Evolutionary conservation across 2,113 vertebrate genomes (phyloP).

Genomic region (Nycticebus coucang): DNA sequence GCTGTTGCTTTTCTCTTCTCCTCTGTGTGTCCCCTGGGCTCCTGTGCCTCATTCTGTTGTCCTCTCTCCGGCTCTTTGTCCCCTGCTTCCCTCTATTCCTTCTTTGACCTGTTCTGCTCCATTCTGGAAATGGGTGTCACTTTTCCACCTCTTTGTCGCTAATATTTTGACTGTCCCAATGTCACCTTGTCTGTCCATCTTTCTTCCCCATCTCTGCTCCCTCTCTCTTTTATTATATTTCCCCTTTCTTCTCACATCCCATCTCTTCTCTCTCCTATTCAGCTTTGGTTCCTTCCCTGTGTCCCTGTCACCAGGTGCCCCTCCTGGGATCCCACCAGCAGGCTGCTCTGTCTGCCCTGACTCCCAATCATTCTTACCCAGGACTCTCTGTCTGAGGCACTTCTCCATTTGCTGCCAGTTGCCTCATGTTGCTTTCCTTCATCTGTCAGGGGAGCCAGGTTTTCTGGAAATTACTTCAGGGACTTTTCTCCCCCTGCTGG

Average conservation of each 20-base stretch:
- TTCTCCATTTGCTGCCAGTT: background rate
- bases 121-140: background rate
- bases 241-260: background rate
- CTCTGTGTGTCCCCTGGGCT: background rate
- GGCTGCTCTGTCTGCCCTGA: too few relatives aligned
- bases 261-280: background rate
- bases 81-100: background rate
- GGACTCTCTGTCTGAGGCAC: background rate
- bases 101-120: background rate
- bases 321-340: too few relatives aligned
- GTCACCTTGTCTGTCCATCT: background rate
- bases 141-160: background rate
- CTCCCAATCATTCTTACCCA: background rate
- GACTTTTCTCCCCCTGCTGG: background rate
- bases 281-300: background rate
- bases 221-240: background rate
- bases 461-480: background rate
- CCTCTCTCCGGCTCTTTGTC: background rate
- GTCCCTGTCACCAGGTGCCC: too few relatives aligned
- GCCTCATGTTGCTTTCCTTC: background rate
- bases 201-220: background rate
- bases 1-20: background rate
- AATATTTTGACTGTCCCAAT: background rate
- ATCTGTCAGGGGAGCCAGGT: background rate
- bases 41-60: background rate